phyloP scores from a whole-genome alignment of 2,797 vertebrate species.

The Propithecus deckenii region DNA sequence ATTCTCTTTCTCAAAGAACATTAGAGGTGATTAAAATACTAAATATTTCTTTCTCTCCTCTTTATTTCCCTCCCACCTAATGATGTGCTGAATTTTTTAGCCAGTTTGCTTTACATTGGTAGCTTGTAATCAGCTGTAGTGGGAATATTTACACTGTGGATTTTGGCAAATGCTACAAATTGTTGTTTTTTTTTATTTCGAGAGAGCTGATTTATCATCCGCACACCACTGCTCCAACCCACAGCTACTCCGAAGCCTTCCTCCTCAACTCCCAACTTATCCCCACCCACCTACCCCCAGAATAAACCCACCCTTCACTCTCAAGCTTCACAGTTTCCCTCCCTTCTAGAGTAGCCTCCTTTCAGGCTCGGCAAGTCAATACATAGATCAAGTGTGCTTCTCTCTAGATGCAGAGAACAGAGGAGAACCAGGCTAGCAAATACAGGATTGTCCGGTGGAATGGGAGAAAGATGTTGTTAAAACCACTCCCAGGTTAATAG shows the following conservation, averaged over 20 bases:
- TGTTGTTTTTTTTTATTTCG: not conserved
- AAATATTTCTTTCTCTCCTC: not conserved
- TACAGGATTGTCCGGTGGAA: not conserved
- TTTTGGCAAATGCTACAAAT: not conserved
- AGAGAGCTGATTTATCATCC: not conserved
- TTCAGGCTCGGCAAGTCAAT: not conserved
- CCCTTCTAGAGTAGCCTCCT: too few relatives aligned
- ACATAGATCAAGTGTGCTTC: not conserved
- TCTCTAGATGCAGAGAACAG: not conserved
- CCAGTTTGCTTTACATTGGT: not conserved
- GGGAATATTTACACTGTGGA: not conserved
- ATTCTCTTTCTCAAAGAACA: slow-evolving; percentile 18
- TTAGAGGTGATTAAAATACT: not conserved
- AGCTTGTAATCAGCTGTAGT: not conserved
- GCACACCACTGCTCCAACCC: not conserved
- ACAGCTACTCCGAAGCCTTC: not conserved
- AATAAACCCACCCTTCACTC: not conserved
- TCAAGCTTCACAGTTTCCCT: not conserved
- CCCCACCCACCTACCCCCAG: not conserved
- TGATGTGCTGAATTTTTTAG: not conserved
- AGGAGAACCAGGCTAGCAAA: not conserved
- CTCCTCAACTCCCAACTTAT: not conserved
- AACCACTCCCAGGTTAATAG: not conserved
- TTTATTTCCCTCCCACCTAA: not conserved
- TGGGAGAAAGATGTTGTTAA: not conserved